Evolutionary conservation across 2,888 invertebrate species (phyloP), one percentile per base, ranked within the genome.

Genomic region (Xestoiulus laeticollis): DNA sequence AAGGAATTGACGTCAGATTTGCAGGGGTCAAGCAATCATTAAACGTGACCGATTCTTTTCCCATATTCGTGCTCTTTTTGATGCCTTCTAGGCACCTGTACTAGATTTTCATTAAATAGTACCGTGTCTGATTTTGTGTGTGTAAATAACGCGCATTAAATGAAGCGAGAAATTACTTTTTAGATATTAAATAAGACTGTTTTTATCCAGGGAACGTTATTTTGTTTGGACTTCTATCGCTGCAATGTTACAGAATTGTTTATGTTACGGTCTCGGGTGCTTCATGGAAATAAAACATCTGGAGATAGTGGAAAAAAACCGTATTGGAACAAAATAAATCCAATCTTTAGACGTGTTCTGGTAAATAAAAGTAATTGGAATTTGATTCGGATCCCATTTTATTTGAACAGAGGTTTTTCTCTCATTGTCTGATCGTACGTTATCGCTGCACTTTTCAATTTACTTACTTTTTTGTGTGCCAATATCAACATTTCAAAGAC

Each of bases 351-450:
- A 59, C 59, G 19, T 19, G 59, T 59, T 59, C n/a, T n/a, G 19
- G 59, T 59, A 59, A 59, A 59, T 59, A 59, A 59, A 59, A 59
- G n/a, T 59, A 59, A 59, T 59, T 59, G 59, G 59, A 59, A 59
- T 59, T 59, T 59, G 59, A 59, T 59, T 59, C 59, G n/a, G n/a
- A 19, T 3, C 59, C 2, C 59, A 59, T 59, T 59, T 59, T 59
- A n/a, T 59, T 59, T 59, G 59, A 59, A 59, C 59, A 59, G n/a
- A 6, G n/a, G 59, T 19, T 59, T 48, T 59, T 19, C 59, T 59
- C 59, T 16, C 59, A 59, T 19, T 59, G 59, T 59, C n/a, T 59
- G 59, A 59, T 59, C 16, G 48, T n/a, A 16, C n/a, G n/a, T 59
- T 59, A 59, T 59, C 59, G 59, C n/a, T 59, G 19, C 59, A 59